These are phyloP conservation scores for Nasonia giraulti DNA, from an alignment of 1,140 invertebrate species.

Conservation along the genomic window DNA sequence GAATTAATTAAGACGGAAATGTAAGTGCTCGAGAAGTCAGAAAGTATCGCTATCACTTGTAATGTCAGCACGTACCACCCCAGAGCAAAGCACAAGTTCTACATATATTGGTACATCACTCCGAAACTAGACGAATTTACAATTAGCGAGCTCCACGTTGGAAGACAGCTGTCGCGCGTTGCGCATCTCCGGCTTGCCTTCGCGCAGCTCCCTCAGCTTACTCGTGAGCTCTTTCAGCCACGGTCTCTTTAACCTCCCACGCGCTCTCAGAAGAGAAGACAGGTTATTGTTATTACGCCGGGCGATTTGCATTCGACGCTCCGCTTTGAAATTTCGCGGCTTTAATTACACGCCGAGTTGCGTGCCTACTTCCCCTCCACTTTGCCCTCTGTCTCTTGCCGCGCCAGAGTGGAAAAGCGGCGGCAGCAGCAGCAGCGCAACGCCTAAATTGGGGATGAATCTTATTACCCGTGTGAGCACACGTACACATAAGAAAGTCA, in stretches of 20 bases:
- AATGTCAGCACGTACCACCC: not conserved
- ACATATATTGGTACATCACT: not conserved
- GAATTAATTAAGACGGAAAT: too few relatives aligned
- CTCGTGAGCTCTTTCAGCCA: not conserved
- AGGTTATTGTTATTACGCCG: slow-evolving; percentile 49
- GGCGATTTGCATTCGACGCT: slow-evolving; percentile 51
- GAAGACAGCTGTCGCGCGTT: slow-evolving; percentile 39
- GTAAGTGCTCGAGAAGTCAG: too few relatives aligned
- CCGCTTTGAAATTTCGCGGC: slow-evolving; percentile 51
- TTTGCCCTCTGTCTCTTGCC: not conserved
- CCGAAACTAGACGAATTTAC: slow-evolving; percentile 43
- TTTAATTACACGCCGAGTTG: slow-evolving; percentile 50
- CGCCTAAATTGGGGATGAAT: slow-evolving; percentile 45
- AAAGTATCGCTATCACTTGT: too few relatives aligned
- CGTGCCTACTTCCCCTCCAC: slow-evolving; percentile 20
- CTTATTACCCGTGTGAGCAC: slow-evolving; percentile 45
- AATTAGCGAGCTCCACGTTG: slow-evolving; percentile 40
- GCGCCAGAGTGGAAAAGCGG: not conserved
- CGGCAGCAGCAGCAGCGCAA: slow-evolving; percentile 1
- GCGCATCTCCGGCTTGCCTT: not conserved
- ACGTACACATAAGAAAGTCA: slow-evolving; percentile 22
- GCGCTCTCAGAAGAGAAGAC: not conserved
- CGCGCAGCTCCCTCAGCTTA: not conserved
- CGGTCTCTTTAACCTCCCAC: not conserved
- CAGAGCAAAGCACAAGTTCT: slow-evolving; percentile 6